Base-by-base conservation (phyloP, 2,888 invertebrate species). In the Drosophila flavopinicola region DNA sequence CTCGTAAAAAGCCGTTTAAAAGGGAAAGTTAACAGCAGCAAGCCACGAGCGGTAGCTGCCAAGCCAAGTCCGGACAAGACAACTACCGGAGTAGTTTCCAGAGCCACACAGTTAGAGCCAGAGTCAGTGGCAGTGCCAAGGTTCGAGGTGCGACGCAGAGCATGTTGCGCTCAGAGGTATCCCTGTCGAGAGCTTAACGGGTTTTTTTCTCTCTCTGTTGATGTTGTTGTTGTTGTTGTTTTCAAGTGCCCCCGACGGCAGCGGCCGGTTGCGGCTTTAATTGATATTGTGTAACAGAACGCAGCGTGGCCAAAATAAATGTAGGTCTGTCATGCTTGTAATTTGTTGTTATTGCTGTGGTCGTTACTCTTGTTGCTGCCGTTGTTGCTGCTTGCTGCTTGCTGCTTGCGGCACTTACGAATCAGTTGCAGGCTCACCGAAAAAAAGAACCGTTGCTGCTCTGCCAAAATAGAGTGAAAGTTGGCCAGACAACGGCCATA, bases 221-320 rank as follows among this genome's bases (percentile, higher is more conserved):
- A n/a, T n/a, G n/a, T n/a, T n/a, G n/a, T n/a, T n/a, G n/a, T n/a
- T n/a, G n/a, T n/a, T n/a, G n/a, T n/a, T n/a, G n/a, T n/a, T n/a
- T n/a, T n/a, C 86, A 74, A 83, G 86, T 85, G 67, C 69, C 56
- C 35, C 51, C 17, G 15, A 42, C 27, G 17, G 27, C 15, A 20
- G 42, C 47, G 47, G 58, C 41, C 41, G 58, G 56, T 51, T 54
- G 75, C 38, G 57, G 66, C 70, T 69, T 67, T 78, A 83, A 75
- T 75, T 80, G 82, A 64, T 78, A 85, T 84, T 84, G 87, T 84
- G 84, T 84, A 84, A 84, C 87, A 87, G 87, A 87, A 85, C 87
- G 58, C 78, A 77, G 71, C 57, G 65, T 72, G 84, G 72, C 84
- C 76, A 72, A 71, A 67, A 67, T 52, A 71, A 70, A 71, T 75